phyloP scores from a whole-genome alignment of 1,140 invertebrate species.

The Tribolium castaneum region DNA sequence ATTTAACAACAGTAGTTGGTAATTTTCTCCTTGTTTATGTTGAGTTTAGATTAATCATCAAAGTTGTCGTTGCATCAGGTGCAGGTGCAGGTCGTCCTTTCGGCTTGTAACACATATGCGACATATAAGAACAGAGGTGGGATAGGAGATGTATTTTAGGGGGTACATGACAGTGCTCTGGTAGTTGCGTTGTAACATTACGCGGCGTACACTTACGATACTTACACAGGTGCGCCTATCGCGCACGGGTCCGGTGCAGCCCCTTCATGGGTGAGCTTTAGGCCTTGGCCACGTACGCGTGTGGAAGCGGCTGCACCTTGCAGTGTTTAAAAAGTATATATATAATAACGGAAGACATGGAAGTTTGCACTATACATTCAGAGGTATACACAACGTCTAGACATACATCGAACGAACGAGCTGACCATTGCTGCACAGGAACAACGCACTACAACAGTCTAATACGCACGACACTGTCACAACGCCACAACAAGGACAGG shows the following conservation, averaged over 20 bases:
- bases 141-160: conserved; percentile 19
- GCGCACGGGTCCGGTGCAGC: conserved; percentile 50
- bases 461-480: conserved; percentile 65
- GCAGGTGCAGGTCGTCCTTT: neutral
- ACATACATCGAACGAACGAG: conserved; percentile 64
- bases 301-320: conserved; percentile 45
- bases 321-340: neutral
- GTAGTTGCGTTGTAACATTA: conserved; percentile 59
- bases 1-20: too few species aligned
- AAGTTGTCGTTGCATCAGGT: too few species aligned
- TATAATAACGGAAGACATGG: conserved; percentile 35
- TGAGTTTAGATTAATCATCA: too few species aligned
- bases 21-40: too few species aligned
- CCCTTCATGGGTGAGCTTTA: conserved; percentile 26
- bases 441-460: conserved; percentile 62
- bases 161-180: conserved; percentile 59
- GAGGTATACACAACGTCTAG: conserved; percentile 61
- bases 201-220: conserved; percentile 56
- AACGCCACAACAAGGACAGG: conserved; percentile 63
- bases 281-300: neutral
- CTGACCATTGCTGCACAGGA: conserved; percentile 62
- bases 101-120: neutral
- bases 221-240: conserved; percentile 52
- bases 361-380: conserved; percentile 53
- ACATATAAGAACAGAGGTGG: conserved; percentile 40